Percentiles rank a stretch among this genome's conserved stretches.
These are phyloP conservation scores for Drosophila nigricruria DNA, from an alignment of 2,888 invertebrate species.

Conservation along the genomic window DNA sequence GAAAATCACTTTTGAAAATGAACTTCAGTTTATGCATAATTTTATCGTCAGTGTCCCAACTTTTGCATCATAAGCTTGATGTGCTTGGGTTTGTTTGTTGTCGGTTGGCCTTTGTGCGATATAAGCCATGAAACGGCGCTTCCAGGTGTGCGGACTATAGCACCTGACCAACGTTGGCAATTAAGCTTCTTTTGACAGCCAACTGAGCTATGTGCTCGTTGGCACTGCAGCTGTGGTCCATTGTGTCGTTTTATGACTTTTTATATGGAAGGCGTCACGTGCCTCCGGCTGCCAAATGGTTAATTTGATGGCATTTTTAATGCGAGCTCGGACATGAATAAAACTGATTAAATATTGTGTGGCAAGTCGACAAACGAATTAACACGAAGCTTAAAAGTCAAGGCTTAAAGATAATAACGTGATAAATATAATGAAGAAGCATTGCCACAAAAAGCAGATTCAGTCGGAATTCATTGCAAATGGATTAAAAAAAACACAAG, in stretches of 20 bases:
- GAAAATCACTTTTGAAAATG: conserved; percentile 78
- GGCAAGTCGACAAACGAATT: conserved; percentile 20
- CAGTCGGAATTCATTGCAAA: not conserved
- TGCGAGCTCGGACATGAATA: conserved; percentile 79
- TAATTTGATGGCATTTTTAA: conserved; percentile 66
- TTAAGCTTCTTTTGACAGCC: conserved; percentile 70
- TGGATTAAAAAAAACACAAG: not conserved
- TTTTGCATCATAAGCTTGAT: conserved; percentile 74
- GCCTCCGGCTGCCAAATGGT: conserved; percentile 28
- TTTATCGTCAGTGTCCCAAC: conserved; percentile 65
- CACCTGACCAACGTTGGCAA: conserved; percentile 40
- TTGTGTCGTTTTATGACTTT: conserved; percentile 51
- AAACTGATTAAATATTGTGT: conserved; percentile 27
- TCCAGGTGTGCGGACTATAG: conserved; percentile 29
- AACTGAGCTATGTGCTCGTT: conserved; percentile 40
- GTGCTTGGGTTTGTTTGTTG: conserved; percentile 46
- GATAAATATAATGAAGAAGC: not conserved
- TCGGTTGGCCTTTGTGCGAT: conserved; percentile 50
- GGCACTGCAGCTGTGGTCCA: conserved; percentile 24
- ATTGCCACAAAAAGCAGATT: not conserved
- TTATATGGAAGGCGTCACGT: conserved; percentile 50
- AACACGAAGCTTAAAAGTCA: conserved; percentile 17
- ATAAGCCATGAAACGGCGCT: conserved; percentile 27
- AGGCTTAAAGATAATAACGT: not conserved
- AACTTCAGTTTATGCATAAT: conserved; percentile 73